Percentiles rank a stretch among this genome's conserved stretches.
phyloP scores from a whole-genome alignment of 2,113 vertebrate species.

The Phalacrocorax brasilianus region DNA sequence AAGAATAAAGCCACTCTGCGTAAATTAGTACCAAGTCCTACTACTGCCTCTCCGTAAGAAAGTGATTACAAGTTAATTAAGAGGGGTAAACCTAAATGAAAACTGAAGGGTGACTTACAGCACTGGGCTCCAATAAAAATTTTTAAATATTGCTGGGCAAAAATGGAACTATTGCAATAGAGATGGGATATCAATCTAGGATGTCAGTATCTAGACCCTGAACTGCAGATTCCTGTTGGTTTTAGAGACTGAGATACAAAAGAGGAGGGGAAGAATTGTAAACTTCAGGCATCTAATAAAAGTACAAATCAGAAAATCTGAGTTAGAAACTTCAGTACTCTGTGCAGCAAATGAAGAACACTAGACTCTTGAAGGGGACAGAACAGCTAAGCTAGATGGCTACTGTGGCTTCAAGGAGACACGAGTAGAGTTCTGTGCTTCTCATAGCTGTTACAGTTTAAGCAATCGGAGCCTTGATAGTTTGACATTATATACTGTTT shows the following conservation, averaged over 20 bases:
- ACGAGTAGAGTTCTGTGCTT: background rate
- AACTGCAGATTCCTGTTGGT: background rate
- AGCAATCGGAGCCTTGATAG: accelerated
- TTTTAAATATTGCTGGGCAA: background rate
- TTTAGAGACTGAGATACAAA: background rate
- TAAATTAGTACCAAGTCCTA: conserved; percentile 12
- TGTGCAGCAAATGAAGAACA: background rate
- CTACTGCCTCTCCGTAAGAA: background rate
- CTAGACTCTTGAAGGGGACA: background rate
- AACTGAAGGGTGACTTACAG: background rate
- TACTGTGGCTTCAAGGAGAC: background rate
- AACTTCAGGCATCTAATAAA: background rate
- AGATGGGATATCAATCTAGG: background rate
- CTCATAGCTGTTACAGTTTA: background rate
- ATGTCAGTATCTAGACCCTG: background rate
- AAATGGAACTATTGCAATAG: background rate
- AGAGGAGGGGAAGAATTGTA: background rate
- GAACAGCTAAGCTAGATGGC: background rate
- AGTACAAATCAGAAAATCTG: background rate
- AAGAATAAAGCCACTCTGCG: background rate
- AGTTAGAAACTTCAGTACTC: background rate
- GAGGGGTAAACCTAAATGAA: conserved; percentile 25
- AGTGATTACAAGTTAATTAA: conserved; percentile 39
- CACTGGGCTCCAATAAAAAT: background rate
- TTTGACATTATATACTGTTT: background rate